Evolutionary conservation across 2,797 vertebrate species (phyloP).

Genomic region (Bradypodion pumilum): DNA sequence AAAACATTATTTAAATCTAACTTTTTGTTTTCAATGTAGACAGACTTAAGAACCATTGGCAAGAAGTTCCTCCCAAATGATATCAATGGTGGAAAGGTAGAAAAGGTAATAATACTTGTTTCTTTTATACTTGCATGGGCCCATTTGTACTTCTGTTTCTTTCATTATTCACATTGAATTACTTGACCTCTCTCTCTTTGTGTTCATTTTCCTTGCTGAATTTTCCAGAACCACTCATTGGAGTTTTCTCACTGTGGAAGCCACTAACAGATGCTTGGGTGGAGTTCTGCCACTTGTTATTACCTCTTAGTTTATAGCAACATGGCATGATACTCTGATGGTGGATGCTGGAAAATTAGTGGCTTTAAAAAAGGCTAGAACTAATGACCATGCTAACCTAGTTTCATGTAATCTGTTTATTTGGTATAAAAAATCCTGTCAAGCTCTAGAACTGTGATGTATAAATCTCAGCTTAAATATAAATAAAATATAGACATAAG

Average conservation of each 20-base stretch:
- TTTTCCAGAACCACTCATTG: background rate
- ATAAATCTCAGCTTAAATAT: background rate
- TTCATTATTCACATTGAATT: background rate
- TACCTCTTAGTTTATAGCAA: background rate
- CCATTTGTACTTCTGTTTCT: conserved; percentile 14
- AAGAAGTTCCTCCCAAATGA: conserved; percentile 90
- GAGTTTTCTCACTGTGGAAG: background rate
- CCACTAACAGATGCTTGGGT: background rate
- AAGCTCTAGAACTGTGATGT: background rate
- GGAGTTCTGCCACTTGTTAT: background rate
- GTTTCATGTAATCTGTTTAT: background rate
- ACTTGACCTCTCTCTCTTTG: background rate
- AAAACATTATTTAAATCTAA: conserved; percentile 51
- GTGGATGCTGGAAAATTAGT: background rate
- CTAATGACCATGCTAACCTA: background rate
- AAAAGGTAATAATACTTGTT: conserved; percentile 82
- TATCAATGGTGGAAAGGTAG: conserved; percentile 93
- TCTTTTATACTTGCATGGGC: conserved; percentile 11
- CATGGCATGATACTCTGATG: background rate
- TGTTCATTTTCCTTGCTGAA: too few species aligned
- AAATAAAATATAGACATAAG: too few species aligned
- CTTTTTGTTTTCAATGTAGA: conserved; percentile 80
- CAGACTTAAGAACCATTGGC: conserved; percentile 93
- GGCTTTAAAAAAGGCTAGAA: background rate
- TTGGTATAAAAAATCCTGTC: background rate